Evolutionary conservation across 35 echinoderm and acorn worm species (phyloP).

Genomic region (Antedon bifida): DNA sequence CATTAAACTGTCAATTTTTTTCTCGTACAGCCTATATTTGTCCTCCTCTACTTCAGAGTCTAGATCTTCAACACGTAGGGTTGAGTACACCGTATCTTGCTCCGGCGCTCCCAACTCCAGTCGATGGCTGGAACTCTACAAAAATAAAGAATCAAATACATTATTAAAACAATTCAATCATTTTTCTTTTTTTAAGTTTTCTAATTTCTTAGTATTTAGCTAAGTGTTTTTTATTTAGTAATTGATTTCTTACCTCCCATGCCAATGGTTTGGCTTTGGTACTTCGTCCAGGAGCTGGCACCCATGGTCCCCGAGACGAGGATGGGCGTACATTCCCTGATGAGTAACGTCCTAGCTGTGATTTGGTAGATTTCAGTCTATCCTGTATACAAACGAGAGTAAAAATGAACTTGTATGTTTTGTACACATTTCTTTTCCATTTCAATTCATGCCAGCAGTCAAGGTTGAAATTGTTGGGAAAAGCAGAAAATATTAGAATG

Average conservation of each 20-base stretch:
- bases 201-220: too few relatives aligned
- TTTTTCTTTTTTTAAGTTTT: not conserved
- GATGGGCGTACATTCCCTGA: conserved; percentile 44
- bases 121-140: conserved; percentile 41
- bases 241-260: conserved; percentile 62
- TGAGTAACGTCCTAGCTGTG: conserved; percentile 12
- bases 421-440: too few relatives aligned
- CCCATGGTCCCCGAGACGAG: conserved; percentile 61
- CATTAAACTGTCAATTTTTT: conserved; percentile 92
- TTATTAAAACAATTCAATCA: not conserved
- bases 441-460: too few relatives aligned
- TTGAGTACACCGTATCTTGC: conserved; percentile 54
- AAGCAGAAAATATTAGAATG: too few relatives aligned
- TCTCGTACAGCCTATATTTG: conserved; percentile 58
- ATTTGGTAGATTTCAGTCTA: conserved; percentile 26
- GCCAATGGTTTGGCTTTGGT: conserved; percentile 67
- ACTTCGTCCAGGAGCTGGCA: conserved; percentile 75
- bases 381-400: conserved; percentile 26
- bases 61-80: conserved; percentile 73
- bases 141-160: not conserved
- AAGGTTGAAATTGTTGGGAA: too few relatives aligned
- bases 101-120: conserved; percentile 52
- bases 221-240: too few relatives aligned
- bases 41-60: conserved; percentile 32
- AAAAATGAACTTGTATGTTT: too few relatives aligned